phyloP scores from a whole-genome alignment of 2,888 invertebrate species.

The Drosophila neotestacea region DNA sequence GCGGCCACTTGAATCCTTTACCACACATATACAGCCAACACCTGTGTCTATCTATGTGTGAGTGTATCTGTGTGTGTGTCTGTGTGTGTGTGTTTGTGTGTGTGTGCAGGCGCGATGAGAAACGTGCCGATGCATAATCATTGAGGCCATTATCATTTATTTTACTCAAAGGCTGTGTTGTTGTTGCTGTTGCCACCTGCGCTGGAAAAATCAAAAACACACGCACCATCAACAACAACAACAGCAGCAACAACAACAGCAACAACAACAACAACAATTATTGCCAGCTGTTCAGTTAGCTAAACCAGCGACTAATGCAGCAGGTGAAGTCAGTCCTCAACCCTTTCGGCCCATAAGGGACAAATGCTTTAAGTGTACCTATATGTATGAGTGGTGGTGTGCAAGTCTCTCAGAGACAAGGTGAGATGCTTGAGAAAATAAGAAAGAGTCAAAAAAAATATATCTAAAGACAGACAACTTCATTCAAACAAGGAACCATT shows the following conservation, averaged over 20 bases:
- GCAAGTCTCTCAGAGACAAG: neutral
- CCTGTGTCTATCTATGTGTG: slow-evolving; percentile 29
- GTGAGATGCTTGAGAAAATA: too few relatives aligned
- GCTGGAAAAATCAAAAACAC: slow-evolving; percentile 68
- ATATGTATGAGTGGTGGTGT: neutral
- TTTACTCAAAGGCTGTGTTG: slow-evolving; percentile 66
- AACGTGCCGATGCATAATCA: slow-evolving; percentile 84
- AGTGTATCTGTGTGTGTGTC: slow-evolving; percentile 15
- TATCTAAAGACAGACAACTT: too few relatives aligned
- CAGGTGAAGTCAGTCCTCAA: slow-evolving; percentile 27
- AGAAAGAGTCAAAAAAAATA: too few relatives aligned
- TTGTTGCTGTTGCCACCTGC: slow-evolving; percentile 55
- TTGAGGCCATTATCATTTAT: slow-evolving; percentile 82
- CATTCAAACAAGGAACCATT: too few relatives aligned
- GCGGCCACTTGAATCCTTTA: slow-evolving; percentile 57
- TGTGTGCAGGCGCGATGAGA: slow-evolving; percentile 71
- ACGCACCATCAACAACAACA: slow-evolving; percentile 51
- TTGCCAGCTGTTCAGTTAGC: slow-evolving; percentile 45
- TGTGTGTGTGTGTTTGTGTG: slow-evolving; percentile 35
- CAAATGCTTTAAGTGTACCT: neutral
- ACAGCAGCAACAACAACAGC: slow-evolving; percentile 7
- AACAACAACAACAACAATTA: slow-evolving; percentile 24
- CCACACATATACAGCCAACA: slow-evolving; percentile 49
- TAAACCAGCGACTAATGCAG: slow-evolving; percentile 52
- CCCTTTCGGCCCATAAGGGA: slow-evolving; percentile 3